A percentile compares a stretch with the other conserved stretches of the same genome.
Conservation (phyloP, 1,140 invertebrate genomes). For the Colletes latitarsis region DNA sequence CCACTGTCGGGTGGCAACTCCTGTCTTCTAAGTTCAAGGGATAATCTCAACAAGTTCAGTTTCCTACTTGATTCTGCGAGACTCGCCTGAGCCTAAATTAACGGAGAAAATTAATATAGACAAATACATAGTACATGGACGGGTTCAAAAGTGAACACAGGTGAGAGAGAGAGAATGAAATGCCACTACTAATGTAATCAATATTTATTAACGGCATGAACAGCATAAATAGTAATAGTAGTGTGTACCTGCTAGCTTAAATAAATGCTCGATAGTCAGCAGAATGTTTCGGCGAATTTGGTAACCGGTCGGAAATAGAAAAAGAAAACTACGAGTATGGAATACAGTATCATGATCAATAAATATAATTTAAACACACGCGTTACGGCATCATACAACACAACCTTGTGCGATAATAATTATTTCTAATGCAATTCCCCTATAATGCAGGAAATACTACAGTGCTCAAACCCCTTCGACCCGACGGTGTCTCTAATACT, state of each 20-base stretch:
- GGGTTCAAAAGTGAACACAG: no score
- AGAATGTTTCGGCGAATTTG: conserved; percentile 57
- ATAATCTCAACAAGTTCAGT: conserved; percentile 94
- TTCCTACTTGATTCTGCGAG: conserved; percentile 96
- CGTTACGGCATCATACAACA: conserved; percentile 44
- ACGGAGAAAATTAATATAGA: conserved; percentile 26
- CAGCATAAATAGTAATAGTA: conserved; percentile 41
- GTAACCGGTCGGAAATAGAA: conserved; percentile 45
- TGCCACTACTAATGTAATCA: conserved; percentile 43
- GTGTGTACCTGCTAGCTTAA: conserved; percentile 53
- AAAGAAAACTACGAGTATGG: conserved; percentile 41
- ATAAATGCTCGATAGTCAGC: conserved; percentile 63
- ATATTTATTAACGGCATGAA: conserved; percentile 63
- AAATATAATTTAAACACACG: conserved; percentile 63
- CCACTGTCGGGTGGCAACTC: conserved; percentile 92
- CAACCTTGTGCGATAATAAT: conserved; percentile 16
- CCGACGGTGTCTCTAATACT: no score
- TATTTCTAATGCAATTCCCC: conserved; percentile 17
- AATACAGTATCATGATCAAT: conserved; percentile 40
- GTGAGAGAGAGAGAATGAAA: conserved; percentile 16
- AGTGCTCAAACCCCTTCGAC: not conserved
- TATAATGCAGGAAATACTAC: not conserved
- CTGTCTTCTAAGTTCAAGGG: conserved; percentile 91
- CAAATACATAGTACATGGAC: not conserved
- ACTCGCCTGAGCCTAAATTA: conserved; percentile 91